Evolutionary conservation across 2,113 vertebrate species (phyloP).

Genomic region (Pardalotus punctatus): DNA sequence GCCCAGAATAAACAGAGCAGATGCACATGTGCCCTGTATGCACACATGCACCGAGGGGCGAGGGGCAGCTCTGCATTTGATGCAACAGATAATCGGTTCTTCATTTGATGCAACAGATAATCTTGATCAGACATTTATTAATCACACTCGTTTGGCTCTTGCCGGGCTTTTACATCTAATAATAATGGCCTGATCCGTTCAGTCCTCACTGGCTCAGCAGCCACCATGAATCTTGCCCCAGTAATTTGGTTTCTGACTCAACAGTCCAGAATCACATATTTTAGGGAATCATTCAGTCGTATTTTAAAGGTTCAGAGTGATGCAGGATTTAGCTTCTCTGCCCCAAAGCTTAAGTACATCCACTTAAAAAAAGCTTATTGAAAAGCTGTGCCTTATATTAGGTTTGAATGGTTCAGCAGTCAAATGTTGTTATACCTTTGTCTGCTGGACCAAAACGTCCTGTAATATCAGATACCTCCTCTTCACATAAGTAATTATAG

Average conservation of each 20-base stretch:
- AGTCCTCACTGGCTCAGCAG: not conserved
- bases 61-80: not conserved
- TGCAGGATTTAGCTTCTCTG: not conserved
- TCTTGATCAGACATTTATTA: not conserved
- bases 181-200: rapidly evolving
- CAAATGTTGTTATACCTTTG: not conserved
- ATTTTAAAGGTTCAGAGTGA: not conserved
- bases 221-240: not conserved
- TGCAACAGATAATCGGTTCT: not conserved
- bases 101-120: not conserved
- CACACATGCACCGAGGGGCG: rapidly evolving
- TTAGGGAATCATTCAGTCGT: not conserved
- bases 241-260: not conserved
- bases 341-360: not conserved
- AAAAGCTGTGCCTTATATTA: not conserved
- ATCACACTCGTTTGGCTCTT: not conserved
- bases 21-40: not conserved
- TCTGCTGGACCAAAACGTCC: not conserved
- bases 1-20: not conserved
- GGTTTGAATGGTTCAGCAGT: not conserved
- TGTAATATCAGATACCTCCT: not conserved
- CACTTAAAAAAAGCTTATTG: not conserved
- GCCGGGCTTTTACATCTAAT: not conserved
- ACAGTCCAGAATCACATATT: not conserved
- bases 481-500: not conserved